These are phyloP conservation scores for Eupithecia tripunctaria DNA, from an alignment of 2,888 invertebrate genomes.

Conservation along the genomic window DNA sequence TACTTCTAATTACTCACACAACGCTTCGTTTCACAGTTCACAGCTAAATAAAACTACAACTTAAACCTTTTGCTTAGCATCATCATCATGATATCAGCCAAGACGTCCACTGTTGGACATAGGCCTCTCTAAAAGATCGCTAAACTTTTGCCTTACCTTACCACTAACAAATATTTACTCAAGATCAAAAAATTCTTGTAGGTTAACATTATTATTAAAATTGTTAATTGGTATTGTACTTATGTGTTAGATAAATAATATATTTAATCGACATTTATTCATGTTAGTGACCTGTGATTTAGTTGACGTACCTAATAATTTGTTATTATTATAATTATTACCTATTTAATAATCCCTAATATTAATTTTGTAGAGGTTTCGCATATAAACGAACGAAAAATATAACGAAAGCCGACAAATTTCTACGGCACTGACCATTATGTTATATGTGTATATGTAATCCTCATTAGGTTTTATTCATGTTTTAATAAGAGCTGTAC, in stretches of 20 bases:
- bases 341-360: conserved; percentile 51
- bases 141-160: background rate
- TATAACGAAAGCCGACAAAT: conserved; percentile 38
- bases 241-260: conserved; percentile 28
- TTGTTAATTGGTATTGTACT: background rate
- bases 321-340: conserved; percentile 55
- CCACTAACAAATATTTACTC: background rate
- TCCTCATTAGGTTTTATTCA: conserved; percentile 49
- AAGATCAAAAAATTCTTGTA: background rate
- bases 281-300: conserved; percentile 57
- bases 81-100: background rate
- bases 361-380: conserved; percentile 79
- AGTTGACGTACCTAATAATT: conserved; percentile 59
- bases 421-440: conserved; percentile 40
- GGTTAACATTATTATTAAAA: background rate
- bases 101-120: background rate
- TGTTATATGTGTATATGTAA: conserved; percentile 46
- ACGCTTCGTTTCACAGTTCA: background rate
- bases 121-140: background rate
- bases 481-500: conserved; percentile 71
- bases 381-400: conserved; percentile 75
- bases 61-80: background rate
- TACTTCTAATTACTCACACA: conserved; percentile 12
- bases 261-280: conserved; percentile 34
- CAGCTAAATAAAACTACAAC: background rate